Conservation (phyloP, 2,113 vertebrate genomes). For the Hydropotes inermis region DNA sequence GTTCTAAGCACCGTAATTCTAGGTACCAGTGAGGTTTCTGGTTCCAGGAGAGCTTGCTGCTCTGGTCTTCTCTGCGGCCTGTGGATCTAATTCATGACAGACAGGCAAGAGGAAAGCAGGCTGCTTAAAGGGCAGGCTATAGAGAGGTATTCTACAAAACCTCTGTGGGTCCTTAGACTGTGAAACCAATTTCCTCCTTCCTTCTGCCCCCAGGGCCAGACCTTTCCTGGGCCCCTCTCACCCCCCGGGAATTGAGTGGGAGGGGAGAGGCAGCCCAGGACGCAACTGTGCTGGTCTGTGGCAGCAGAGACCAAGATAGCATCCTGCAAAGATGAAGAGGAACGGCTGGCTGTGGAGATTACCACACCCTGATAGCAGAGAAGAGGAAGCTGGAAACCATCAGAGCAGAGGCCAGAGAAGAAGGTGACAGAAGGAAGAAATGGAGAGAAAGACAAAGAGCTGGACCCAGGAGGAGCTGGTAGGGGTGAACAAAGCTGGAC, state of each 20-base stretch:
- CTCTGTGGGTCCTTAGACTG: background rate
- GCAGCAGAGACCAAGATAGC: background rate
- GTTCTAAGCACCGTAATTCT: background rate
- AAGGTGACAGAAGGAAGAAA: background rate
- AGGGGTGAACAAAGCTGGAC: background rate
- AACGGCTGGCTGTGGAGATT: background rate
- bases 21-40: background rate
- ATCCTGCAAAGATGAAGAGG: background rate
- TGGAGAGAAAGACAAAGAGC: background rate
- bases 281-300: background rate
- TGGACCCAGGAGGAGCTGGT: background rate
- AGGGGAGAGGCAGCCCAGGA: background rate
- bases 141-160: background rate
- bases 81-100: background rate
- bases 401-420: background rate
- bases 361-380: background rate
- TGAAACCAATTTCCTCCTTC: background rate
- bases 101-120: background rate
- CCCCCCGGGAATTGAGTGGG: background rate
- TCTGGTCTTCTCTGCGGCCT: background rate
- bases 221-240: background rate
- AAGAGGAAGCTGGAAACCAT: background rate
- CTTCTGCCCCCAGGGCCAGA: background rate
- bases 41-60: background rate
- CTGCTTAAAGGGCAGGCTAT: background rate